Percentiles rank a stretch among this genome's conserved stretches.
Conservation (phyloP, 2,797 vertebrate genomes). For the Catharus ustulatus region DNA sequence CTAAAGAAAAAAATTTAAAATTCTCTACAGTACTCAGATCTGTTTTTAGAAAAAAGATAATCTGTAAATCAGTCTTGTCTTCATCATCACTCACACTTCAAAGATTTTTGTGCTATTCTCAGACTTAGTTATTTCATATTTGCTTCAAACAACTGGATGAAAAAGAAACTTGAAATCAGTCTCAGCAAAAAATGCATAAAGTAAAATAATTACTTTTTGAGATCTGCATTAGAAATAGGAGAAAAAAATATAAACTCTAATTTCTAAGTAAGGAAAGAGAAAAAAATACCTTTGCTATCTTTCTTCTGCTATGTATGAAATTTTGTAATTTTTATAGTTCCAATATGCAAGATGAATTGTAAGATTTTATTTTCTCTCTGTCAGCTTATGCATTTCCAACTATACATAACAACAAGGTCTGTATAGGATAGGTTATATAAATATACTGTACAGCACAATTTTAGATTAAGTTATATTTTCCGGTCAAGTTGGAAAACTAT, state of each 20-base stretch:
- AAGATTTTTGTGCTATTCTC: not conserved
- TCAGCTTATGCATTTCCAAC: not conserved
- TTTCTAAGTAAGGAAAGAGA: not conserved
- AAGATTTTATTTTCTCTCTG: not conserved
- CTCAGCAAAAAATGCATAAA: not conserved
- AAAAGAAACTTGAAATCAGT: not conserved
- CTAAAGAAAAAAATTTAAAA: not conserved
- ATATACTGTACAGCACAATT: not conserved
- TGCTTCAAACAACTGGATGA: not conserved
- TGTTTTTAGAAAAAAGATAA: not conserved
- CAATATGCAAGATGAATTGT: not conserved
- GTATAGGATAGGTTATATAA: not conserved
- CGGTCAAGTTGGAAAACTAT: not conserved
- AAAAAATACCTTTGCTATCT: rapidly evolving
- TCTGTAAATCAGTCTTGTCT: not conserved
- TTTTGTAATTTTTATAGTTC: not conserved
- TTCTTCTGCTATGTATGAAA: not conserved
- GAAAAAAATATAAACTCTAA: not conserved
- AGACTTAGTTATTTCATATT: not conserved
- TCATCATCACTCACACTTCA: not conserved
- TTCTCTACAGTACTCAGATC: not conserved
- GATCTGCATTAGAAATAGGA: not conserved
- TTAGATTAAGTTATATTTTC: not conserved
- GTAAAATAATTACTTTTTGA: not conserved
- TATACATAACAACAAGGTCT: not conserved